A percentile compares a stretch with the other conserved stretches of the same genome.
These are phyloP conservation scores for Plebejus argus DNA, from an alignment of 2,888 invertebrate genomes.

Conservation along the genomic window DNA sequence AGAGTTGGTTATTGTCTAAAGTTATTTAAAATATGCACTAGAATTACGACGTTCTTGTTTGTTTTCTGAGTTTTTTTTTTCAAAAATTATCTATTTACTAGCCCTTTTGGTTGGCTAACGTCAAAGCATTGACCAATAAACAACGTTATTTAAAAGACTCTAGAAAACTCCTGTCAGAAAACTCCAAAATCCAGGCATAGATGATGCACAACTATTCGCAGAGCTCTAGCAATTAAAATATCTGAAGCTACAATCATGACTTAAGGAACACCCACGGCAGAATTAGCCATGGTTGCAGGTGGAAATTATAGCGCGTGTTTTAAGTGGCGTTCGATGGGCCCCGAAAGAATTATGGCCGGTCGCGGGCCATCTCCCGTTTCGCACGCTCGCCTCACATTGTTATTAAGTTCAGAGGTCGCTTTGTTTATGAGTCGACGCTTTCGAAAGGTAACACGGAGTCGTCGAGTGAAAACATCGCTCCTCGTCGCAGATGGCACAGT, in stretches of 20 bases:
- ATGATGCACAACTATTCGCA: neutral
- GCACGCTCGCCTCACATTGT: constrained; percentile 78
- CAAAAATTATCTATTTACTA: too few relatives aligned
- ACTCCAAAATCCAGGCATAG: too few relatives aligned
- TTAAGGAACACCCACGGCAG: constrained; percentile 50
- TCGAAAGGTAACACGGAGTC: constrained; percentile 76
- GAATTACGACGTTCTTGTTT: too few relatives aligned
- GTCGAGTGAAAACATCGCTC: constrained; percentile 72
- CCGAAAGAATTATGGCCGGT: constrained; percentile 74
- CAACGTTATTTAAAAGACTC: too few relatives aligned
- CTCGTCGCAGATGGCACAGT: constrained; percentile 73
- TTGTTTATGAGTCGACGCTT: constrained; percentile 78
- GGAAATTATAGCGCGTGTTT: constrained; percentile 61
- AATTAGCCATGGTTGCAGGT: constrained; percentile 57
- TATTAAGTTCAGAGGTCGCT: constrained; percentile 78
- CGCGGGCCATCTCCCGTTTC: constrained; percentile 76
- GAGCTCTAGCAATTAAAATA: neutral
- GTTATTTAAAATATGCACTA: too few relatives aligned
- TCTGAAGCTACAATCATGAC: constrained; percentile 1
- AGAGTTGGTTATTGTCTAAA: too few relatives aligned
- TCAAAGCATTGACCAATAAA: too few relatives aligned
- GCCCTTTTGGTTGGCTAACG: too few relatives aligned
- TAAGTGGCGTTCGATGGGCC: constrained; percentile 60
- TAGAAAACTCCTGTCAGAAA: too few relatives aligned
- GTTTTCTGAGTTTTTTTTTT: too few relatives aligned